Base-by-base conservation (phyloP, 2,888 invertebrate genomes). In the Hedychridium roseum region DNA sequence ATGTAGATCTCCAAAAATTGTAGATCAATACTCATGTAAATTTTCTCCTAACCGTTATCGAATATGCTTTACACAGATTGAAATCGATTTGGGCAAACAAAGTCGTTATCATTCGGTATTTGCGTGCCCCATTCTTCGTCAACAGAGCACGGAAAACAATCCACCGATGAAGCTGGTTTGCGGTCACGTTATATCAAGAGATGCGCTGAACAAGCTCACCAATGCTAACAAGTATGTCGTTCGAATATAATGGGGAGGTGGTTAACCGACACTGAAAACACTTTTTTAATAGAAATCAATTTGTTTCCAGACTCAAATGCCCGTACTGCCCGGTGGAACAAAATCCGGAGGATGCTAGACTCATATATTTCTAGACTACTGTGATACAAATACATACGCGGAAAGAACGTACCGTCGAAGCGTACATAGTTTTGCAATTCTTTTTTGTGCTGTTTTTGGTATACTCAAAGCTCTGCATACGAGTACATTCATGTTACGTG, bases 271-370 rank as follows among this genome's bases (percentile, higher is more conserved):
- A 64, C 60, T 66, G 65, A 67, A 69, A 68, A 66, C 66, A 66
- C 68, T 68, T 71, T 65, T 69, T 65, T 64, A 68, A 62, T 67
- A 71, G 66, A 65, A 63, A 68, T 46, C 65, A 68, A 70, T 71
- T 73, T 66, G 64, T 71, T 85, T 87, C 55, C 83, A 95, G 95
- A 76, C 87, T 99, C 79, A 99, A 99, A 82, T 99, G 99, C 76
- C 98, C 98, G 0, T 99, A 99, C 81, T 99, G 99, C 75, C 98
- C 98, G 0, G 89, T 95, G 79, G 98, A 99, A 80, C 97, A 97
- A 78, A 91, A 90, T 65, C 92, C 95, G 15, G 86, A 90, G 46
- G 96, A 97, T 77, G 97, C 97, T 36, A 86, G 91, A 74, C 89
- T 92, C 77, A 93, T 98, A 76, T 92, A 89, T 80, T 97, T 97